Conservation (phyloP, 2,888 invertebrate genomes). For the Isoperla grammatica region DNA sequence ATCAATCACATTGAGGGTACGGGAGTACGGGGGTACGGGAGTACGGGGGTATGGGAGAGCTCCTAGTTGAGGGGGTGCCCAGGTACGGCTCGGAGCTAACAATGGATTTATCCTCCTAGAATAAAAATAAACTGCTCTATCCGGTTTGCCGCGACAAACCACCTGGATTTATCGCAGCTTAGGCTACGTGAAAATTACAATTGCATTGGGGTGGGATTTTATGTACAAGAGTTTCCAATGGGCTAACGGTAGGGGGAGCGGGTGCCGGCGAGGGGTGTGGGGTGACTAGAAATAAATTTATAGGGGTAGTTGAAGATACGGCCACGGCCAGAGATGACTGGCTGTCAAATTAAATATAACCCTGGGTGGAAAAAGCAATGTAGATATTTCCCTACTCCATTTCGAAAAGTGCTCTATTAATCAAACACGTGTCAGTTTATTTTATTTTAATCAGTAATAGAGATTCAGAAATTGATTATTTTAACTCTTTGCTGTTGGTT, state of each 20-base stretch:
- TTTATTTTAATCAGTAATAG: no score
- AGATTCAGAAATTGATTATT: no score
- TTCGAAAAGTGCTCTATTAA: no score
- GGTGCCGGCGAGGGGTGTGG: constrained; percentile 3
- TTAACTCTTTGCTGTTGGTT: no score
- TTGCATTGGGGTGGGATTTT: constrained; percentile 24
- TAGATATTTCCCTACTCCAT: no score
- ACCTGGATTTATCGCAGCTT: constrained; percentile 29
- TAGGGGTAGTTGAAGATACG: constrained; percentile 2
- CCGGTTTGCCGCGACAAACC: constrained; percentile 16
- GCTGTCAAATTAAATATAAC: no score
- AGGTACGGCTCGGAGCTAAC: not conserved
- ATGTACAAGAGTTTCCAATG: constrained; percentile 15
- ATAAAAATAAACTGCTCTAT: constrained; percentile 15
- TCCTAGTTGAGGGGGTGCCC: not conserved
- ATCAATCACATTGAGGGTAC: no score
- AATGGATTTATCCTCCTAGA: constrained; percentile 5
- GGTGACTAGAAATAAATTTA: constrained; percentile 25
- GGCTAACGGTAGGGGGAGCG: constrained; percentile 1
- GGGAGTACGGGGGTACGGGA: no score
- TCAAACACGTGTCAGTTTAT: no score
- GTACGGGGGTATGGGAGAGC: no score
- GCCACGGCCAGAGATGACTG: no score
- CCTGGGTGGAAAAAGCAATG: no score
- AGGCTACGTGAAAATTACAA: constrained; percentile 29